A percentile compares a stretch with the other conserved stretches of the same genome.
phyloP scores from a whole-genome alignment of 2,113 vertebrate species.

The Globicephala melas region DNA sequence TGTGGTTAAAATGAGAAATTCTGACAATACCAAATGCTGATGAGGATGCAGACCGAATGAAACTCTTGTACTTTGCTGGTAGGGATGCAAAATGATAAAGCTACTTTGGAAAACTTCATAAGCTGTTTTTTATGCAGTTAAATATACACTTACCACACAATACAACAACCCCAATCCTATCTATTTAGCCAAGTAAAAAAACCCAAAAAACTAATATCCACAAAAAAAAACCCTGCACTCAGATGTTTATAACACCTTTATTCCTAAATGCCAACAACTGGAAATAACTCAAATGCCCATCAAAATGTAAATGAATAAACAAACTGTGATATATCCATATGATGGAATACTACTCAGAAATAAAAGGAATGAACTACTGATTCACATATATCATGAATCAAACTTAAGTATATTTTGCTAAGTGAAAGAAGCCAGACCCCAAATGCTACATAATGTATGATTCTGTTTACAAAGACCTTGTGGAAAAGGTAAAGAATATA shows the following conservation, averaged over 20 bases:
- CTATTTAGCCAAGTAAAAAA: too few relatives aligned
- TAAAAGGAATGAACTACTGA: neutral
- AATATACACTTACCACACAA: neutral
- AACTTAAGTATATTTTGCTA: neutral
- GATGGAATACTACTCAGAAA: neutral
- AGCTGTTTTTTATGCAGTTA: neutral
- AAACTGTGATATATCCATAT: neutral
- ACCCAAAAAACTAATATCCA: neutral
- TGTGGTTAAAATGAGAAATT: neutral
- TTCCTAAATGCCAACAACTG: neutral
- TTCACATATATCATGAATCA: neutral
- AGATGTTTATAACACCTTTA: neutral
- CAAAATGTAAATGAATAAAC: neutral
- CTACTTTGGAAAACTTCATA: neutral
- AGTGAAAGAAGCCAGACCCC: neutral
- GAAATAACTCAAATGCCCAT: neutral
- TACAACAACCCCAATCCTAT: too few relatives aligned
- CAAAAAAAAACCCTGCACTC: neutral
- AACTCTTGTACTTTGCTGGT: neutral
- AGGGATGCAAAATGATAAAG: neutral
- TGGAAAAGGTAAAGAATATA: neutral
- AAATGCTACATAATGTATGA: neutral
- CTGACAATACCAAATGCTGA: neutral
- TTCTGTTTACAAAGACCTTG: neutral
- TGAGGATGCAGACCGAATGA: neutral